Base-by-base conservation (phyloP, 2,797 vertebrate species). In the Hemibagrus guttatus region DNA sequence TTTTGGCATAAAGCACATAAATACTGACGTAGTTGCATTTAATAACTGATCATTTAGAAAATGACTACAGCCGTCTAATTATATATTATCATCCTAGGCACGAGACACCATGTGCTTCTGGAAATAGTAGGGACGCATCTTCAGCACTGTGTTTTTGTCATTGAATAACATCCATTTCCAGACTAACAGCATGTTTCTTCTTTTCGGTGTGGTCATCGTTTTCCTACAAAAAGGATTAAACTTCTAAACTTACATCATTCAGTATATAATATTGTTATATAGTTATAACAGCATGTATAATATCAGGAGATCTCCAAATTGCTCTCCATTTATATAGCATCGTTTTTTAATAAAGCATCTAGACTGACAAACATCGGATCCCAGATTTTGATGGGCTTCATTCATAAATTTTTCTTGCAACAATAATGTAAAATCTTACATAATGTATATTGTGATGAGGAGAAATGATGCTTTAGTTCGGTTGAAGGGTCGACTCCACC, bases 111-210 rank as follows among this genome's bases (percentile, higher is more conserved):
- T 63, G 58, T n/a, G 31, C n/a, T 16, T 59, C 52, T 58, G 26
- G 46, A 74, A 59, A n/a, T n/a, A n/a, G 83, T 31, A 46, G 56
- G 16, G 54, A 46, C 52, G 59, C 54, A 46, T 52, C 61, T 39
- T 71, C 81, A 39, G 66, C 49, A 52, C n/a, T 35, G 19, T 54
- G n/a, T 56, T 83, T 69, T 83, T 54, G 56, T 61, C 56, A 69
- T 52, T 56, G 54, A 56, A 56, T 54, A 83, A n/a, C 31, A 83
- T 31, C 56, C 28, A 66, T 81, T 31, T 81, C 42, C 61, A 81
- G 61, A 49, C 80, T 66, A 52, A 81, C 16, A 64, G 61, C 80
- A 81, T 66, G 61, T 66, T 81, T 49, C n/a, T 66, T 8, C 9
- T n/a, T 63, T 28, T 81, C 80, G 52, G 61, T 17, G 12, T 66